These are phyloP conservation scores for Willisornis vidua DNA, from an alignment of 2,113 vertebrate species.

Conservation along the genomic window DNA sequence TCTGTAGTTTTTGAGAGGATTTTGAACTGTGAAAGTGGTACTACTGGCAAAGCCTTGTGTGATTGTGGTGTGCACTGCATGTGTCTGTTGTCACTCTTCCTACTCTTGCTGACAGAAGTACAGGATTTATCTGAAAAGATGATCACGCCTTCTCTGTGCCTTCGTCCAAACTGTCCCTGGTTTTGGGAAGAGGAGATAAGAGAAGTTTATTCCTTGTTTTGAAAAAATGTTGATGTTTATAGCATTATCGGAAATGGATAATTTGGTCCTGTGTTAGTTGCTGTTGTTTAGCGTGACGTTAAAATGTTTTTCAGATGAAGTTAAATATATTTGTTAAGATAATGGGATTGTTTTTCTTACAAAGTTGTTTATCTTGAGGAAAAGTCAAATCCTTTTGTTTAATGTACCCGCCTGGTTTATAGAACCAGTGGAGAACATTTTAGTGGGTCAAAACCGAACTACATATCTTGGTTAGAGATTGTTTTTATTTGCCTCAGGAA, in stretches of 20 bases:
- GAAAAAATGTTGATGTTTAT: background rate
- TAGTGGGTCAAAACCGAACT: background rate
- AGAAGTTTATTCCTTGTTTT: constrained; percentile 37
- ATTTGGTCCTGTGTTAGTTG: constrained; percentile 25
- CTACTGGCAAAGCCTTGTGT: background rate
- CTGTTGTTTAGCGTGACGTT: background rate
- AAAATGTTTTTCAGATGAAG: constrained; percentile 18
- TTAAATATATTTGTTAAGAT: constrained; percentile 24
- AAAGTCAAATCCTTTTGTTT: constrained; percentile 36
- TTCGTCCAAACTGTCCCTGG: background rate
- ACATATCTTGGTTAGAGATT: constrained; percentile 9
- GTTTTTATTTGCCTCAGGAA: constrained; percentile 26
- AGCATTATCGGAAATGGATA: background rate
- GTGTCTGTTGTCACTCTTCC: background rate
- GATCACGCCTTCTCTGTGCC: background rate
- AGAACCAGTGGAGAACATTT: background rate
- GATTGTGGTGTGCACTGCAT: background rate
- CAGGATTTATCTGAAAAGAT: background rate
- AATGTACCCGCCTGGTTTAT: background rate
- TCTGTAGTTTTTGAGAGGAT: background rate
- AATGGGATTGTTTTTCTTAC: constrained; percentile 17
- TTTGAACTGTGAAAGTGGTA: background rate
- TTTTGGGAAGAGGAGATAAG: constrained; percentile 20
- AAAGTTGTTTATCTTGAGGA: constrained; percentile 22
- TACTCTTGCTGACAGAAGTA: background rate